phyloP scores from a whole-genome alignment of 2,797 vertebrate genomes.

The Dermochelys coriacea region DNA sequence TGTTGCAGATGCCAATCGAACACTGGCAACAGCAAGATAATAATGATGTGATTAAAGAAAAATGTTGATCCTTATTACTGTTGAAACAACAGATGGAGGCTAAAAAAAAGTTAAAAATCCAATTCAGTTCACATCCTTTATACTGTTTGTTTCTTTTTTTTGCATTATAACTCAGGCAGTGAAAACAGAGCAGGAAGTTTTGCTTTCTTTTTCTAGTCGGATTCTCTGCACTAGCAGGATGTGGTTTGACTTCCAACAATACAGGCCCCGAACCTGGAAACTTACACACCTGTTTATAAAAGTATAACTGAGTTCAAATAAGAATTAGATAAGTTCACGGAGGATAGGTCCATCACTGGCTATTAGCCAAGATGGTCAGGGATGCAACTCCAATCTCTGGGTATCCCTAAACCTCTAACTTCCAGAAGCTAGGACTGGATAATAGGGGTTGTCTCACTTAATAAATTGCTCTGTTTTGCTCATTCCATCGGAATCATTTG shows the following conservation, averaged over 20 bases:
- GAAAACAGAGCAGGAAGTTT: neutral
- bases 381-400: neutral
- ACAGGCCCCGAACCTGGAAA: neutral
- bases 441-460: neutral
- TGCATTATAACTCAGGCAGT: neutral
- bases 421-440: neutral
- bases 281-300: neutral
- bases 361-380: neutral
- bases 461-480: neutral
- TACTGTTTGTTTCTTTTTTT: neutral
- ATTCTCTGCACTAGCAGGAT: neutral
- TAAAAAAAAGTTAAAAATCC: conserved; percentile 9
- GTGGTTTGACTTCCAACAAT: neutral
- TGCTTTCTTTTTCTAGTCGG: neutral
- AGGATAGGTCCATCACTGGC: neutral
- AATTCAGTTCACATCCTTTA: rapidly evolving
- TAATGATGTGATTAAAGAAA: neutral
- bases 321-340: neutral
- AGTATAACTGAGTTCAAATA: neutral
- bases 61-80: neutral
- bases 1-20: neutral
- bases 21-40: neutral
- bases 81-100: neutral
- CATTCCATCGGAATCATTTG: neutral
- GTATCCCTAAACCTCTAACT: neutral